Percentiles rank a stretch among this genome's conserved stretches.
Evolutionary conservation across 2,888 invertebrate genomes (phyloP).

Genomic region (Leptopilina drosophilae): DNA sequence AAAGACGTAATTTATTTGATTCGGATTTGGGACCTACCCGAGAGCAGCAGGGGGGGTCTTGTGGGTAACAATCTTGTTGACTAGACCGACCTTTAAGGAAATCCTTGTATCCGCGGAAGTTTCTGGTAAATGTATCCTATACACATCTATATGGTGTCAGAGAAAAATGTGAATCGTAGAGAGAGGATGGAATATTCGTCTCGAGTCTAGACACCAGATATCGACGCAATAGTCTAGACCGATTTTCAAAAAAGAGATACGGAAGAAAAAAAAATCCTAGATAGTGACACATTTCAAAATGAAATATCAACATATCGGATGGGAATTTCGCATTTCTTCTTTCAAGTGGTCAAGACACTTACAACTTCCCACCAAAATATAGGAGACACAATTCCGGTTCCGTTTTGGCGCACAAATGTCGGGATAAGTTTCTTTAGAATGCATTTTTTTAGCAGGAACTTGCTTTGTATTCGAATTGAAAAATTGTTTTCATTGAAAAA

Average conservation of each 20-base stretch:
- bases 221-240: conserved; percentile 30
- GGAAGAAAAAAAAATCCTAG: conserved; percentile 7
- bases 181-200: conserved; percentile 18
- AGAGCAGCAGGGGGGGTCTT: conserved; percentile 29
- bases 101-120: conserved; percentile 38
- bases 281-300: conserved; percentile 33
- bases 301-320: conserved; percentile 1
- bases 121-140: conserved; percentile 33
- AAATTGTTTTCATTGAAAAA: no score
- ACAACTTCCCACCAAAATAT: conserved; percentile 29
- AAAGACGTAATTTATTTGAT: neutral
- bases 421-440: neutral
- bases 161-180: conserved; percentile 8
- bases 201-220: conserved; percentile 38
- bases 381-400: conserved; percentile 29
- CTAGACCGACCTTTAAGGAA: conserved; percentile 14
- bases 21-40: neutral
- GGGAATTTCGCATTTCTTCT: conserved; percentile 34
- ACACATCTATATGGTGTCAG: neutral
- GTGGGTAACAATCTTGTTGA: conserved; percentile 24
- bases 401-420: conserved; percentile 2
- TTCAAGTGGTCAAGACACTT: conserved; percentile 28
- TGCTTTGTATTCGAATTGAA: no score
- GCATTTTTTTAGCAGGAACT: neutral
- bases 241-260: conserved; percentile 28